phyloP scores from a whole-genome alignment of 2,797 vertebrate species.

The Tokudaia tokunoshimensis region DNA sequence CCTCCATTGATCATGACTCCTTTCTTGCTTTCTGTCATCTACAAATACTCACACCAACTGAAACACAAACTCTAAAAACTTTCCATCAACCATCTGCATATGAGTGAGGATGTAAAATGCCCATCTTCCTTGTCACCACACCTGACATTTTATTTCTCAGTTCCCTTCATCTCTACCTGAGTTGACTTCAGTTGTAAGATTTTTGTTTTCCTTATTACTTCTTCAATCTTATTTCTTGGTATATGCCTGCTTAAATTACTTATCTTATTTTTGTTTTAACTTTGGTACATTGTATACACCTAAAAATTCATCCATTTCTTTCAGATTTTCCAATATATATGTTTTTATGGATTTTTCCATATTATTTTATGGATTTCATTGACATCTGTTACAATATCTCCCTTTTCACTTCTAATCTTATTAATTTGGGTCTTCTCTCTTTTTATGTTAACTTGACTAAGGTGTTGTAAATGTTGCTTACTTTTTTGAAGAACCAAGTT shows the following conservation, averaged over 20 bases:
- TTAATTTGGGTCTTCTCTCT: background rate
- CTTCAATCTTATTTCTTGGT: background rate
- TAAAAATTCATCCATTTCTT: background rate
- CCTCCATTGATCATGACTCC: background rate
- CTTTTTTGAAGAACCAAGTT: background rate
- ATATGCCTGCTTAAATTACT: background rate
- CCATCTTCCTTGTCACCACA: background rate
- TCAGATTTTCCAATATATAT: background rate
- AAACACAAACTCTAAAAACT: background rate
- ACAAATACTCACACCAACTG: background rate
- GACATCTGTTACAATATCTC: background rate
- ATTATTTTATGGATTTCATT: background rate
- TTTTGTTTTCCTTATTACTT: background rate
- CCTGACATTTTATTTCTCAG: too few species aligned
- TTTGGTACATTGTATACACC: background rate
- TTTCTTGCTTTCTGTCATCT: background rate
- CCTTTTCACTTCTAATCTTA: background rate
- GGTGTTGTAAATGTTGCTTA: background rate
- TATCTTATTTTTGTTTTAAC: background rate
- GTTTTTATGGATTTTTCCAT: background rate
- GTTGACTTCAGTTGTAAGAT: background rate
- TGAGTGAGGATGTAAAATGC: background rate
- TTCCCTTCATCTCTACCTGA: background rate
- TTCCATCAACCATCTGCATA: too few species aligned
- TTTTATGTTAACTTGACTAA: background rate